Base-by-base conservation (phyloP, 1,140 invertebrate species). In the Aradophagus sp. region DNA sequence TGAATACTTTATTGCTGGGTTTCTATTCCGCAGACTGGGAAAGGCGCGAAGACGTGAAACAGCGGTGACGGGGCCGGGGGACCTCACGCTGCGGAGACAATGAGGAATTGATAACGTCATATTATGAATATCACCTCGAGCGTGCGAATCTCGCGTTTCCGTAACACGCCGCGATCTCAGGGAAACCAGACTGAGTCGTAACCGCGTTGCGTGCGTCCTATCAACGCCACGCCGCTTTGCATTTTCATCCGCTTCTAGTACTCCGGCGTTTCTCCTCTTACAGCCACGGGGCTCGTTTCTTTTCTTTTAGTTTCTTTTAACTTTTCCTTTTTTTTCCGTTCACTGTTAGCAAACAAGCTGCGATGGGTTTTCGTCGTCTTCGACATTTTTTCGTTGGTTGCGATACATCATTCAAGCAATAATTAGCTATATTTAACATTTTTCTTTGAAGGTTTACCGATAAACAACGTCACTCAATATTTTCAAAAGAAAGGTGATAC, bases 91-190 rank as follows among this genome's bases (percentile, higher is more conserved):
- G 31, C 36, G 73, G 73, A 80, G 77, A 82, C 80, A 84, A 84
- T 79, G 80, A 81, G 73, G 77, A 80, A 84, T 81, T 79, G 82
- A 83, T 81, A 78, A 73, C 73, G 73, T 42, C 70, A 55, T 74
- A 76, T 84, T 83, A 81, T 81, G 77, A 80, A 80, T 84, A 83
- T 83, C 79, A 83, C 73, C 56, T 77, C 70, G 79, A 84, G 77
- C 83, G 84, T 85, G 84, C 77, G 84, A 85, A 84, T 77, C 45
- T 75, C 66, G 68, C 76, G 67, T 80, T 80, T 77, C 77, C 77
- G 62, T 58, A 63, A 67, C 65, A 62, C 36, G 68, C 66, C 44
- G 55, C 71, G 68, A 77, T 76, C 75, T 79, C 73, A 70, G 39
- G 69, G 72, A 79, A 80, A 78, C 67, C 65, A 76, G 69, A 65